Evolutionary conservation across 53 echinoderm and acorn worm species (phyloP).

Genomic region (Actinopyga echinites): DNA sequence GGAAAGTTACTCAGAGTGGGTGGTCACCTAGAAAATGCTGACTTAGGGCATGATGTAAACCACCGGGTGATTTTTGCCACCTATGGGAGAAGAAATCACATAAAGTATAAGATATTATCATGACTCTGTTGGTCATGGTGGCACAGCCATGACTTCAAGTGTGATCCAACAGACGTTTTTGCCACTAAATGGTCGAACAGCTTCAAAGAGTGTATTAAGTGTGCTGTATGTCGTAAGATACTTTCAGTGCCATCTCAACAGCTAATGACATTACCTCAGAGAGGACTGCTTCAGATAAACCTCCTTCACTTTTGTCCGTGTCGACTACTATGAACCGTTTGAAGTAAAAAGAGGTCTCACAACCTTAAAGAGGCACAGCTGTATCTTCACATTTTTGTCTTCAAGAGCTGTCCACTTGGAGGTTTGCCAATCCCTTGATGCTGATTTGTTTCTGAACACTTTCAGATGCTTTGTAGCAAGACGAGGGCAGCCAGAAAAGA

Average conservation of each 20-base stretch:
- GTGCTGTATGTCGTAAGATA: slow-evolving; percentile 36
- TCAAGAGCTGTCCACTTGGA: slow-evolving; percentile 65
- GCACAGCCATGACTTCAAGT: slow-evolving; percentile 38
- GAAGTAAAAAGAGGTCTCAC: slow-evolving; percentile 55
- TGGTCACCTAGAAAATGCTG: background rate
- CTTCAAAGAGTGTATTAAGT: slow-evolving; percentile 49
- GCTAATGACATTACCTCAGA: slow-evolving; percentile 54
- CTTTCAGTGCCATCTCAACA: slow-evolving; percentile 21
- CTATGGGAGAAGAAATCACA: background rate
- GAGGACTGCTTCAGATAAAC: slow-evolving; percentile 51
- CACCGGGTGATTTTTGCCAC: background rate
- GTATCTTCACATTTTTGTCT: slow-evolving; percentile 61
- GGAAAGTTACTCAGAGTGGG: background rate
- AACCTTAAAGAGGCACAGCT: slow-evolving; percentile 50
- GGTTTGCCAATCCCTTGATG: slow-evolving; percentile 45
- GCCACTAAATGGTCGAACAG: slow-evolving; percentile 37
- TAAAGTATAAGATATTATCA: background rate
- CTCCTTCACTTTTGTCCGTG: slow-evolving; percentile 60
- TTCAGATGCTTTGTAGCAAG: slow-evolving; percentile 59
- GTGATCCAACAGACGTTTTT: slow-evolving; percentile 23
- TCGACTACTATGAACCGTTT: slow-evolving; percentile 64
- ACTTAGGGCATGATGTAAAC: background rate
- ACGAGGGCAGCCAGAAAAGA: slow-evolving; percentile 50
- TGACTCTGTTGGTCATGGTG: slow-evolving; percentile 26
- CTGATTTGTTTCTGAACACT: slow-evolving; percentile 62